A percentile compares a stretch with the other conserved stretches of the same genome.
Conservation (phyloP, 92 coral and sea anemone species). For the Blastomussa wellsi region DNA sequence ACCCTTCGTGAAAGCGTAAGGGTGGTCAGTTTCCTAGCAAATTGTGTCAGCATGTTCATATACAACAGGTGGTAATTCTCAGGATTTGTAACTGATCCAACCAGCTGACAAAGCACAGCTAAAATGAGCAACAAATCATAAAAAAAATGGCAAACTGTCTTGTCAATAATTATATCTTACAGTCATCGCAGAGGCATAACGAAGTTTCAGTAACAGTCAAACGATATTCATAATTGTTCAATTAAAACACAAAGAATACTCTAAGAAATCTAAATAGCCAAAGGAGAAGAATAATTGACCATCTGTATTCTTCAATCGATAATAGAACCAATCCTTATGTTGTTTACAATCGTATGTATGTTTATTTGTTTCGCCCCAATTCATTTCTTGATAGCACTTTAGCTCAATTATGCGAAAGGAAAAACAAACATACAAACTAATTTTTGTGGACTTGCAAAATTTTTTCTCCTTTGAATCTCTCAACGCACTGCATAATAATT, state of each 20-base stretch:
- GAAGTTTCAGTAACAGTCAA: background rate
- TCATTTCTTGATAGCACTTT: background rate
- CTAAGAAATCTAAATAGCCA: background rate
- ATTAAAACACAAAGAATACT: background rate
- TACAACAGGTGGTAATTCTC: slow-evolving; percentile 10
- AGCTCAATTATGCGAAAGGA: background rate
- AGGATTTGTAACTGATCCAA: slow-evolving; percentile 8
- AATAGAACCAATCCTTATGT: background rate
- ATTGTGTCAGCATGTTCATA: slow-evolving; percentile 6
- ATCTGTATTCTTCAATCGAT: background rate
- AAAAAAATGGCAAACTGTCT: background rate
- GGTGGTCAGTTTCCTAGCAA: background rate
- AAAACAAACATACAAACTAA: background rate
- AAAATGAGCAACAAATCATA: background rate
- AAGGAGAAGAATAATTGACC: background rate
- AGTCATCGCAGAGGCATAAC: background rate
- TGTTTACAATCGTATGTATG: background rate
- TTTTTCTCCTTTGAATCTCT: background rate
- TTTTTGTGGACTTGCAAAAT: background rate
- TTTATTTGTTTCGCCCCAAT: background rate
- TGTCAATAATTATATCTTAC: background rate
- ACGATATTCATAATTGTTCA: background rate
- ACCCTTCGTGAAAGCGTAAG: no score
- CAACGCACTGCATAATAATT: background rate
- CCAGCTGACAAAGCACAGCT: background rate